phyloP scores from a whole-genome alignment of 2,113 vertebrate genomes.

The Python bivittatus region DNA sequence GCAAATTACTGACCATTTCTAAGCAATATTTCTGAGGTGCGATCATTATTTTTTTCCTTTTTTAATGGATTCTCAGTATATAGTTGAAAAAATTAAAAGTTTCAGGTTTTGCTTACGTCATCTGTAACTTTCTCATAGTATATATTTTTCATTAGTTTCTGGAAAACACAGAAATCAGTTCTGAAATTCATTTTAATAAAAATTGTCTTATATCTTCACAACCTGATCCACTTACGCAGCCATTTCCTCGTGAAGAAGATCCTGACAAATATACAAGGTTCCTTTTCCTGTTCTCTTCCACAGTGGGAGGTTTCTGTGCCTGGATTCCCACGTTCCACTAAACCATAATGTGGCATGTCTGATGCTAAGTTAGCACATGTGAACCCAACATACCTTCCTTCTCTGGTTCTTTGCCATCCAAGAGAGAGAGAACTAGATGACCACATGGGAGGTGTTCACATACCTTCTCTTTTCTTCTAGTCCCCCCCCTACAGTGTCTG shows the following conservation, averaged over 20 bases:
- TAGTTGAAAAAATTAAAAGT: background rate
- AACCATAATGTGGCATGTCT: too few species aligned
- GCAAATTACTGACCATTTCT: rapidly evolving
- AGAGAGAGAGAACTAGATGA: too few species aligned
- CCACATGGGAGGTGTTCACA: too few species aligned
- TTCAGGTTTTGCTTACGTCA: background rate
- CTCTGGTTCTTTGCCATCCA: too few species aligned
- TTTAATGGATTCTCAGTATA: background rate
- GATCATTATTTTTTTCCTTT: background rate
- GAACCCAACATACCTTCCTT: too few species aligned
- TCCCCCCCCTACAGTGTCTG: too few species aligned
- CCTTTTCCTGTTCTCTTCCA: background rate
- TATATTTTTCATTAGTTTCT: background rate
- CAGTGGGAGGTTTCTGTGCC: too few species aligned
- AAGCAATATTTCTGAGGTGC: background rate
- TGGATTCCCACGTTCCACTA: too few species aligned
- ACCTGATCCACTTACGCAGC: background rate
- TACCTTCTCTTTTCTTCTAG: too few species aligned
- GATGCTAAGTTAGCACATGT: too few species aligned
- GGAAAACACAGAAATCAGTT: background rate
- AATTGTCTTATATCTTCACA: background rate
- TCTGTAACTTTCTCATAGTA: background rate
- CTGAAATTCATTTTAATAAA: background rate
- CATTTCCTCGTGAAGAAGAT: background rate
- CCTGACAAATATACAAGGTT: background rate